Percentiles rank a stretch among this genome's conserved stretches.
Conservation (phyloP, 37 sponge, comb jelly and placozoan genomes). For the Lycopodina hypogea region DNA sequence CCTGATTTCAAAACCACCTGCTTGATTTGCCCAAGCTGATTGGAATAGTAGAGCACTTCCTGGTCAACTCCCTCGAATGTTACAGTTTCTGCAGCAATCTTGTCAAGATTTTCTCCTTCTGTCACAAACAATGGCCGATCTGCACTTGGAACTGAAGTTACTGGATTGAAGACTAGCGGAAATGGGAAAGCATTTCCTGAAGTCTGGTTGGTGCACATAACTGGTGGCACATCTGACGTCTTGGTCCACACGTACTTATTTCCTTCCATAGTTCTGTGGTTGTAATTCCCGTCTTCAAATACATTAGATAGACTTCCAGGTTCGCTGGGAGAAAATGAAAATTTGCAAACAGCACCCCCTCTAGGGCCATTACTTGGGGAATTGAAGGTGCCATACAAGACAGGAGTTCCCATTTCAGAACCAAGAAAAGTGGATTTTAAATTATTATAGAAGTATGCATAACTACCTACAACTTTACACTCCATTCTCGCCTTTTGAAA, state of each 20-base stretch:
- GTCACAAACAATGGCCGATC: conserved; percentile 23
- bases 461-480: conserved; percentile 21
- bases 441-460: conserved; percentile 41
- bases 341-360: conserved; percentile 68
- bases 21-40: conserved; percentile 25
- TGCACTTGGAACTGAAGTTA: background rate
- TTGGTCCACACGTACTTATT: conserved; percentile 7
- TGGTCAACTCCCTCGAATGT: background rate
- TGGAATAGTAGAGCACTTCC: conserved; percentile 35
- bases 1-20: conserved; percentile 4
- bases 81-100: conserved; percentile 37
- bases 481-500: conserved; percentile 56
- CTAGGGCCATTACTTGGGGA: conserved; percentile 56
- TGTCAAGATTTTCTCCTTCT: conserved; percentile 20
- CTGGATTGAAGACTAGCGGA: conserved; percentile 21
- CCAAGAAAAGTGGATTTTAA: conserved; percentile 39
- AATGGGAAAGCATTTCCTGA: conserved; percentile 4
- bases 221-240: background rate
- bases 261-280: background rate
- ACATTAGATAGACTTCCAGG: conserved; percentile 27
- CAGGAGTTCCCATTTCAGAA: conserved; percentile 2
- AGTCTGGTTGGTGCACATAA: conserved; percentile 38
- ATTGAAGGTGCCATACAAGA: conserved; percentile 54
- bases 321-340: conserved; percentile 18
- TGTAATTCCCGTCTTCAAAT: conserved; percentile 39